Evolutionary conservation across 2,888 invertebrate genomes (phyloP).

Genomic region (Pseudococcus jackbeardsleyi): DNA sequence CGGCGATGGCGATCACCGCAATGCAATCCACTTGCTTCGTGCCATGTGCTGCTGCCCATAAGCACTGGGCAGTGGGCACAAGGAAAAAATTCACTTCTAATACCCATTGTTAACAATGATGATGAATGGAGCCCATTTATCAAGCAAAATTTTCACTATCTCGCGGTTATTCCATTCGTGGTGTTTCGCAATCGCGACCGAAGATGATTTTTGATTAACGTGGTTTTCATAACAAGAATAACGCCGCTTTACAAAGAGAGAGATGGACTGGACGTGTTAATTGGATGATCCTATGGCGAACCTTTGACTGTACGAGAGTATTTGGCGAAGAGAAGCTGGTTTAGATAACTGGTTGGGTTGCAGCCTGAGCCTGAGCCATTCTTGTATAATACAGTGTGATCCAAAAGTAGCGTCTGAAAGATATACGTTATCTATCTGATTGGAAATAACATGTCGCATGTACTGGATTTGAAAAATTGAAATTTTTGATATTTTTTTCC

Average conservation of each 20-base stretch:
- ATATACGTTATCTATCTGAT: too few relatives aligned
- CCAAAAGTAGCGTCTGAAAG: too few relatives aligned
- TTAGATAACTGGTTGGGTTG: not conserved
- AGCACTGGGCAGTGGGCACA: not conserved
- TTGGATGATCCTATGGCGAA: conserved; percentile 16
- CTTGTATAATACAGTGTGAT: too few relatives aligned
- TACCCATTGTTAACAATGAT: conserved; percentile 1
- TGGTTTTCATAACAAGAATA: not conserved
- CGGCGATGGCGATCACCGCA: not conserved
- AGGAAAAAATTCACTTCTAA: not conserved
- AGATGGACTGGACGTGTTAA: conserved; percentile 1
- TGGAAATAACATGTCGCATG: too few relatives aligned
- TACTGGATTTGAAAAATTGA: too few relatives aligned
- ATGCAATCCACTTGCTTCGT: conserved; percentile 19
- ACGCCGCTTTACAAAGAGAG: not conserved
- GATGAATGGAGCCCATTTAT: not conserved
- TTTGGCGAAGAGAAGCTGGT: not conserved
- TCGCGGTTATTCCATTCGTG: not conserved
- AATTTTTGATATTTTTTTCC: too few relatives aligned
- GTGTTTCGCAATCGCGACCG: not conserved
- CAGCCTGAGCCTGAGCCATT: too few relatives aligned
- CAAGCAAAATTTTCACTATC: not conserved
- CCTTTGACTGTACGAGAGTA: not conserved
- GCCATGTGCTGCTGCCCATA: conserved; percentile 27
- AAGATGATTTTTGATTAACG: conserved; percentile 38